Percentiles rank a stretch among this genome's conserved stretches.
Evolutionary conservation across 2,797 vertebrate species (phyloP).

Genomic region (Hippopotamyrus pictus): DNA sequence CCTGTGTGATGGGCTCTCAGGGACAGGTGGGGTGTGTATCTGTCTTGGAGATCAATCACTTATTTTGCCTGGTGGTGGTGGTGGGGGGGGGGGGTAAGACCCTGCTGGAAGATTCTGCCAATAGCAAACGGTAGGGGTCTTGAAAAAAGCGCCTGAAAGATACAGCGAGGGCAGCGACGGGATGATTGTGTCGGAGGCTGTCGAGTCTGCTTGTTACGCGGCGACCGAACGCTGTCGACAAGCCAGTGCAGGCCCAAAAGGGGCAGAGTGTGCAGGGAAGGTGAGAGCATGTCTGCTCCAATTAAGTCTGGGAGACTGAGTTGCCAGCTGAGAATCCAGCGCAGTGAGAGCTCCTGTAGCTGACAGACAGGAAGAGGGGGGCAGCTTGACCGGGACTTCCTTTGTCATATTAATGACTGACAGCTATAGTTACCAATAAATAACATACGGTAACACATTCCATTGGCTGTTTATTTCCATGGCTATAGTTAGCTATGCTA

Average conservation of each 20-base stretch:
- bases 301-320: constrained; percentile 19
- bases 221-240: constrained; percentile 24
- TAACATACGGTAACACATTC: background rate
- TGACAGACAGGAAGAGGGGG: background rate
- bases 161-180: too few relatives aligned
- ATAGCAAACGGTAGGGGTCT: background rate
- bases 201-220: background rate
- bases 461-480: background rate
- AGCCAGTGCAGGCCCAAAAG: constrained; percentile 13
- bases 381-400: background rate
- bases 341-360: constrained; percentile 12
- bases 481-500: background rate
- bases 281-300: constrained; percentile 25
- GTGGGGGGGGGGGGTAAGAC: background rate
- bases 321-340: background rate
- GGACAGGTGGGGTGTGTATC: background rate
- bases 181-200: background rate
- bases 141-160: background rate
- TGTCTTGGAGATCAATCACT: background rate
- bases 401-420: background rate
- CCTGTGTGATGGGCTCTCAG: background rate
- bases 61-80: background rate
- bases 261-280: constrained; percentile 28
- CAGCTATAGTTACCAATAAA: background rate
- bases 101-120: background rate